These are phyloP conservation scores for Vidua macroura DNA, from an alignment of 2,113 vertebrate genomes.

Conservation along the genomic window DNA sequence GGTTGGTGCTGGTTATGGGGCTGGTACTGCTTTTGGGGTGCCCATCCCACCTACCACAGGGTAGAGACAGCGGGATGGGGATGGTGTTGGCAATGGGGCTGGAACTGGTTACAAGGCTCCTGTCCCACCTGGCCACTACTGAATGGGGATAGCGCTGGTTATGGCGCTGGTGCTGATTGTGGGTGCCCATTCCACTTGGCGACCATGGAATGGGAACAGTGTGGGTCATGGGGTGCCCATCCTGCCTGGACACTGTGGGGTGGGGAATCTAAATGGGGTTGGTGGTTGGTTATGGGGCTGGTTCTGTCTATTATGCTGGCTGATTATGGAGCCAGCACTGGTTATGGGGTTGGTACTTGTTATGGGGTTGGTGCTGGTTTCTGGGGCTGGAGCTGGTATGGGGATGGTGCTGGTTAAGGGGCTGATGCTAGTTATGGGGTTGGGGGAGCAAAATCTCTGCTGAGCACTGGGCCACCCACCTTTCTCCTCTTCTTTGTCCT, in stretches of 20 bases:
- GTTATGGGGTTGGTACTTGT: background rate
- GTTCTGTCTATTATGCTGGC: background rate
- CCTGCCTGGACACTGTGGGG: background rate
- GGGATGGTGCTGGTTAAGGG: too few relatives aligned
- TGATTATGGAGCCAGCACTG: background rate
- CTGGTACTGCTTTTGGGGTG: background rate
- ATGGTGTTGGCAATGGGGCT: background rate
- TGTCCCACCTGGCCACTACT: background rate
- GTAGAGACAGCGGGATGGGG: background rate
- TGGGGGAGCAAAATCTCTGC: background rate
- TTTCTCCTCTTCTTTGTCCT: background rate
- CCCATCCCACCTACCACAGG: background rate
- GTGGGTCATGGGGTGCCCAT: background rate
- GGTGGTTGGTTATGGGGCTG: background rate
- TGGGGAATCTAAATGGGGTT: background rate
- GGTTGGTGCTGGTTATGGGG: background rate
- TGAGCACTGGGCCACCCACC: background rate
- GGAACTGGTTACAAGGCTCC: background rate
- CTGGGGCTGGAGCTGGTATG: background rate
- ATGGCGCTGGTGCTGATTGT: background rate
- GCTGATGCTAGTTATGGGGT: background rate
- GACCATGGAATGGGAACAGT: background rate
- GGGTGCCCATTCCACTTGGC: background rate
- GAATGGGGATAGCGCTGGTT: background rate
- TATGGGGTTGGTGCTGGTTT: background rate